These are phyloP conservation scores for Agelastica alni DNA, from an alignment of 2,888 invertebrate species.

Conservation along the genomic window DNA sequence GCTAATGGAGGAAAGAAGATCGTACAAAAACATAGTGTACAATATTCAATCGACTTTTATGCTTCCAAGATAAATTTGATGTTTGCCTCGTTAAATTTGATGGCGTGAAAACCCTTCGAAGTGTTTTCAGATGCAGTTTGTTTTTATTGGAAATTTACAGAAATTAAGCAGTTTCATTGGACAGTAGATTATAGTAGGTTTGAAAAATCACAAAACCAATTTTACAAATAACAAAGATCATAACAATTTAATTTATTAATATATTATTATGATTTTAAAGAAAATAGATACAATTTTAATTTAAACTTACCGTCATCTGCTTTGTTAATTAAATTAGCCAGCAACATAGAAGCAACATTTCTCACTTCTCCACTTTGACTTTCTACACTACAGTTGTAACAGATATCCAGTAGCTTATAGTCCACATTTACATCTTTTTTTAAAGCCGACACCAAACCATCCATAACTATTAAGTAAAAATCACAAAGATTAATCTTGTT, in stretches of 20 bases:
- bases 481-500: slow-evolving; percentile 30
- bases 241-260: neutral
- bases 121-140: no score
- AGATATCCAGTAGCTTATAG: slow-evolving; percentile 51
- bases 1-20: no score
- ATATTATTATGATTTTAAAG: neutral
- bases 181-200: no score
- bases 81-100: no score
- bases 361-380: slow-evolving; percentile 40
- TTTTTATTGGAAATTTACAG: no score
- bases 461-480: slow-evolving; percentile 56
- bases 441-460: slow-evolving; percentile 61
- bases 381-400: slow-evolving; percentile 49
- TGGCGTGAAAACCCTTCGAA: no score
- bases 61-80: no score
- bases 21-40: no score
- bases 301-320: slow-evolving; percentile 40
- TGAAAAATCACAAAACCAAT: neutral
- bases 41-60: no score
- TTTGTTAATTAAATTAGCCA: slow-evolving; percentile 67
- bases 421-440: slow-evolving; percentile 53
- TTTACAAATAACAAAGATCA: neutral
- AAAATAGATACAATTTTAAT: no score
- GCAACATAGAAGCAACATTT: slow-evolving; percentile 58
- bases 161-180: no score